Evolutionary conservation across 2,113 vertebrate genomes (phyloP), one percentile per base, ranked within the genome.

Genomic region (Eudyptes chrysolophus): DNA sequence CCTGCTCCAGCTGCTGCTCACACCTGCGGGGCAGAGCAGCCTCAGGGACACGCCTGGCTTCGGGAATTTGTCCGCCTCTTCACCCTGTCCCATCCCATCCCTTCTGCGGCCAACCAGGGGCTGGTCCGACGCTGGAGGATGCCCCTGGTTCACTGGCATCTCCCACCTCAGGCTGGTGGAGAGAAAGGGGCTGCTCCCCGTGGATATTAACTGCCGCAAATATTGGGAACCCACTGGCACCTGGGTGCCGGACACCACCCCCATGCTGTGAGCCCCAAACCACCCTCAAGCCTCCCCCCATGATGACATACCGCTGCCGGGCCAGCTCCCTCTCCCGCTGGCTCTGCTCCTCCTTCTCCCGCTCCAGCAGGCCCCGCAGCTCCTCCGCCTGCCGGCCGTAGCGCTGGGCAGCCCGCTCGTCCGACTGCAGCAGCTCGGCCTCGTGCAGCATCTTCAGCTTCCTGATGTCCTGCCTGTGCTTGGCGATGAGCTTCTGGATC

Each of bases 401-500:
- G 78, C 91, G 98, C 96, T 98, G 99, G 0, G 99, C 98, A 0
- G 99, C 99, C 6, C 98, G 98, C 72, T 99, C 98, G 0, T 99
- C 99, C 0, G 98, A 98, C 97, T 98, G 99, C 96, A 98, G 98
- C 90, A 99, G 98, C 98, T 99, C 99, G 0, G 98, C 98, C 96
- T 99, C 99, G 1, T 99, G 99, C n/a, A 99, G 97, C 26, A 96
- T 94, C 75, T 98, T 98, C 95, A 99, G 98, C 97, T 98, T 98
- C 97, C 98, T 98, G 96, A 99, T 98, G 96, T 99, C 99, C 97
- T 99, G 98, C 64, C 98, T 99, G 97, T 99, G 99, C 93, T 98
- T 99, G 22, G 98, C 98, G 12, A 99, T 98, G 18, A 99, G 98
- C 97, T 99, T 99, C 98, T 99, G 99, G 98, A 99, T 99, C 98